Evolutionary conservation across 2,797 vertebrate genomes (phyloP).

Genomic region (Sebastes nivosus): DNA sequence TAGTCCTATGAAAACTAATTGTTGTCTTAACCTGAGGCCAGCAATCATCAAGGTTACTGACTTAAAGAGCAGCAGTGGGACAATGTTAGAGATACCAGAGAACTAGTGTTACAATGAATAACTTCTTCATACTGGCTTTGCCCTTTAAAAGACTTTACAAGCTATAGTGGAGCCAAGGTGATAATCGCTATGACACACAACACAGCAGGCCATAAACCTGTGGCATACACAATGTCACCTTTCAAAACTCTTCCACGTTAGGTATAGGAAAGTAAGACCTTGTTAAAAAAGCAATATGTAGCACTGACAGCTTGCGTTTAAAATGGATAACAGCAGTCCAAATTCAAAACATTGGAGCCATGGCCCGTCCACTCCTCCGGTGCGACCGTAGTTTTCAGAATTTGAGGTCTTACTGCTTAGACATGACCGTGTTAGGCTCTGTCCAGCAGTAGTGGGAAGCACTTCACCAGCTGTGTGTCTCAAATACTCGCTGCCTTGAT

Average conservation of each 20-base stretch:
- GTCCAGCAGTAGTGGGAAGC: too few relatives aligned
- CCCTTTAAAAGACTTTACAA: background rate
- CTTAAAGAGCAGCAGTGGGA: background rate
- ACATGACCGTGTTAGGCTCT: too few relatives aligned
- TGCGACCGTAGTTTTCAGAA: too few relatives aligned
- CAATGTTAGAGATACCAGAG: background rate
- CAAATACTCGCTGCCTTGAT: too few relatives aligned
- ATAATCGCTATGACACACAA: background rate
- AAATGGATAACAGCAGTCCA: too few relatives aligned
- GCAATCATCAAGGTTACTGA: background rate
- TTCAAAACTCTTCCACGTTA: background rate
- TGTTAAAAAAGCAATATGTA: background rate
- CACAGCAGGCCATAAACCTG: background rate
- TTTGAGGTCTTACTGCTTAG: too few relatives aligned
- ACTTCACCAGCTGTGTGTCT: too few relatives aligned
- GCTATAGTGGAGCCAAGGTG: background rate
- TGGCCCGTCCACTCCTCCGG: too few relatives aligned
- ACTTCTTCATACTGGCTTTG: background rate
- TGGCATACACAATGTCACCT: background rate
- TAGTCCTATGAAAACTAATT: background rate
- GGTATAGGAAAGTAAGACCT: background rate
- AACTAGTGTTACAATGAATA: background rate
- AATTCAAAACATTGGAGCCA: too few relatives aligned
- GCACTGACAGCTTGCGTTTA: too few relatives aligned
- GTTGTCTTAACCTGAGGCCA: background rate